Evolutionary conservation across 2,797 vertebrate genomes (phyloP).

Genomic region (Melanitta fusca): DNA sequence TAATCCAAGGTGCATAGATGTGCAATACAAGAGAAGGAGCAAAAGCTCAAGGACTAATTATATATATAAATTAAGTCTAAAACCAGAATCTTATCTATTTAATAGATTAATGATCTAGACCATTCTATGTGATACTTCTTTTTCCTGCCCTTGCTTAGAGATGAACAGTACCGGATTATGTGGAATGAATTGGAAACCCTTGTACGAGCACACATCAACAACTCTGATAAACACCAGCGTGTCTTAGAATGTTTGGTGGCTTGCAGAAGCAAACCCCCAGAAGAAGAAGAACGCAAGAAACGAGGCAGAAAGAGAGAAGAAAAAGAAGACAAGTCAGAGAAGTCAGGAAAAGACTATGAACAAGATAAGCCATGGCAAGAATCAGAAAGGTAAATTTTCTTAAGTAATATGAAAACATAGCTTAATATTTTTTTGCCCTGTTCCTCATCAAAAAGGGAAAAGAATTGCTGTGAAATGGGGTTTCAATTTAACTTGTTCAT

Average conservation of each 20-base stretch:
- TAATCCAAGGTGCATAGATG: neutral
- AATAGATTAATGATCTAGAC: neutral
- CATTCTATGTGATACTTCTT: neutral
- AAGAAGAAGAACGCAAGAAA: slow-evolving; percentile 97
- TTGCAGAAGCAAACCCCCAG: slow-evolving; percentile 95
- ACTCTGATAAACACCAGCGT: slow-evolving; percentile 92
- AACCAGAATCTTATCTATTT: neutral
- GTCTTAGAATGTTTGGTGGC: slow-evolving; percentile 95
- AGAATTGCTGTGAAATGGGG: neutral
- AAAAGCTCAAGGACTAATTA: no score
- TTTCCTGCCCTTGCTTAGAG: slow-evolving; percentile 75
- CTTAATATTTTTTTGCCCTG: neutral
- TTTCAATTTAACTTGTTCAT: neutral
- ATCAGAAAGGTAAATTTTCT: slow-evolving; percentile 85
- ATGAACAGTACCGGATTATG: slow-evolving; percentile 98
- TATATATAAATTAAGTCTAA: no score
- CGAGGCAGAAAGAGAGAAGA: slow-evolving; percentile 97
- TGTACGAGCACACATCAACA: slow-evolving; percentile 90
- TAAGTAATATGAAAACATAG: neutral
- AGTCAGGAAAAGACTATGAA: slow-evolving; percentile 89
- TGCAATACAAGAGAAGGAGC: neutral
- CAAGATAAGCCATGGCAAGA: slow-evolving; percentile 94
- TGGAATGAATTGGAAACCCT: slow-evolving; percentile 99
- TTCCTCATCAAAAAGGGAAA: neutral
- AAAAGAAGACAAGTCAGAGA: slow-evolving; percentile 92